phyloP scores from a whole-genome alignment of 1,140 invertebrate species.

The Papilio polyxenes region DNA sequence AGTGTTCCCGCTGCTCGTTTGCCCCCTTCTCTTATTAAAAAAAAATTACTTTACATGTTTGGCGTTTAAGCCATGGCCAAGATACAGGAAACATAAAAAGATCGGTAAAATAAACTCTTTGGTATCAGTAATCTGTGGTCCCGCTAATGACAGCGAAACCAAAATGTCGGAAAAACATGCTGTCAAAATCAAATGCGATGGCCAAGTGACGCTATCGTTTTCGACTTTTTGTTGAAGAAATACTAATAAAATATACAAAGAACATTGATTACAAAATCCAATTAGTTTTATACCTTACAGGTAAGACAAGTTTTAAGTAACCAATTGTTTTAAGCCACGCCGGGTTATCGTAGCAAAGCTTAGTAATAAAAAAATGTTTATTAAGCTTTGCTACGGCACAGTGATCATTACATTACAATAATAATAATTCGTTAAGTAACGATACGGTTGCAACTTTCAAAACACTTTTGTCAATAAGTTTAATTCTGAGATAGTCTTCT shows the following conservation, averaged over 20 bases:
- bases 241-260: conserved; percentile 2
- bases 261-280: not conserved
- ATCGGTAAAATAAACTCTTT: not conserved
- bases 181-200: conserved; percentile 15
- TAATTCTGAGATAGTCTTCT: too few relatives aligned
- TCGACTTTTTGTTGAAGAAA: not conserved
- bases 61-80: not conserved
- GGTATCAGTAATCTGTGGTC: not conserved
- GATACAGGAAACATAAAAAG: not conserved
- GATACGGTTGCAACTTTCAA: too few relatives aligned
- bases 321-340: not conserved
- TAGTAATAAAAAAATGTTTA: not conserved
- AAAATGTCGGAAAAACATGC: conserved; percentile 13
- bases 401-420: too few relatives aligned
- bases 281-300: conserved; percentile 6
- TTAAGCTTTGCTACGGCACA: not conserved
- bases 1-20: too few relatives aligned
- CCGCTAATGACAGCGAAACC: not conserved
- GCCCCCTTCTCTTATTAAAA: too few relatives aligned
- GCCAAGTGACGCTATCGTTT: conserved; percentile 10
- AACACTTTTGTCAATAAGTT: too few relatives aligned
- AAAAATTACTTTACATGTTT: too few relatives aligned
- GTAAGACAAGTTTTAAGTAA: not conserved
- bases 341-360: not conserved
- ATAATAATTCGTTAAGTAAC: too few relatives aligned